Percentiles rank a stretch among this genome's conserved stretches.
Conservation (phyloP, 2,888 invertebrate genomes). For the Oscheius sp. region DNA sequence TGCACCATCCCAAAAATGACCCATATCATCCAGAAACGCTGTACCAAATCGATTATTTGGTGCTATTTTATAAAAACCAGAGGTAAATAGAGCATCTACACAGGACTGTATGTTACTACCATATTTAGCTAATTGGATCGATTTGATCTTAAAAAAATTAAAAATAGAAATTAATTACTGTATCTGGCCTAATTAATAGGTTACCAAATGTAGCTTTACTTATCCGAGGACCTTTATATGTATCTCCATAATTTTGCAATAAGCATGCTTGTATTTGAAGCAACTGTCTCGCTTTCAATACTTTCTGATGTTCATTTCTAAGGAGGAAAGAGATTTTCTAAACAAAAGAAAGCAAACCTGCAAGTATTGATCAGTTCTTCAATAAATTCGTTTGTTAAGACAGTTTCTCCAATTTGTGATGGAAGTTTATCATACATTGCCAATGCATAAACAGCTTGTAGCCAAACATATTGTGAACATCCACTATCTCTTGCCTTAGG, state of each 20-base stretch:
- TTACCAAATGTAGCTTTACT: constrained; percentile 14
- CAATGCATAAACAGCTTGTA: neutral
- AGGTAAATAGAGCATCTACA: neutral
- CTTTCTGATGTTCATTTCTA: neutral
- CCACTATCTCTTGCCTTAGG: neutral
- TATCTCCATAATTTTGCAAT: constrained; percentile 1
- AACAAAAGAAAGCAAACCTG: constrained; percentile 3
- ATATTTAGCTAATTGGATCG: neutral
- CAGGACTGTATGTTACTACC: neutral
- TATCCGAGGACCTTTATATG: constrained; percentile 20
- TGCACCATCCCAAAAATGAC: neutral
- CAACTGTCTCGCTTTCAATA: constrained; percentile 12
- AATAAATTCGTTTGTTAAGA: constrained; percentile 22
- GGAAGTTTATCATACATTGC: constrained; percentile 1
- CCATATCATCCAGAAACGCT: neutral
- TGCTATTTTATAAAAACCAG: neutral
- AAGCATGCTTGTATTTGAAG: constrained; percentile 11
- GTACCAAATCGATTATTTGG: neutral
- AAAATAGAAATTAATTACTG: neutral
- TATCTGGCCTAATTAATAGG: neutral
- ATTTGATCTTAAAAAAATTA: neutral
- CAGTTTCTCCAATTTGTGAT: constrained; percentile 19
- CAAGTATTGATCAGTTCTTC: neutral
- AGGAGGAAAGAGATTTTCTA: too few relatives aligned
- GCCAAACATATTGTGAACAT: constrained; percentile 9